These are phyloP conservation scores for Hydrozoanthus tunicans DNA, from an alignment of 64 coral and sea anemone genomes.

Conservation along the genomic window DNA sequence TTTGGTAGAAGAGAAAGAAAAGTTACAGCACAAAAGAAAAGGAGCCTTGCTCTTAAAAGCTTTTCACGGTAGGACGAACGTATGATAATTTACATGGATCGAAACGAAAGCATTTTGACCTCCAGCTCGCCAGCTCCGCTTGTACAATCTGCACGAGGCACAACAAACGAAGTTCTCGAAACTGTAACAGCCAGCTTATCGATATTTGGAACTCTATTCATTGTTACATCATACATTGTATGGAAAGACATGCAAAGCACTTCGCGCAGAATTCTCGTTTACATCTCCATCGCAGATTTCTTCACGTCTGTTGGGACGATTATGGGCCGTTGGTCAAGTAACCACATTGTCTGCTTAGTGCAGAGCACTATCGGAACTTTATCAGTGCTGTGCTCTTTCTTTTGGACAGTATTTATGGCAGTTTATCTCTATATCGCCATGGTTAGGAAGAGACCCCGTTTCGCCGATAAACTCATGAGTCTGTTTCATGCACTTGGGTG, in stretches of 20 bases:
- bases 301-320: conserved; percentile 67
- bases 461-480: conserved; percentile 70
- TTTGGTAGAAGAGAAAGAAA: no score
- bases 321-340: background rate
- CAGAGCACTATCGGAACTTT: conserved; percentile 88
- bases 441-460: conserved; percentile 39
- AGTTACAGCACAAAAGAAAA: background rate
- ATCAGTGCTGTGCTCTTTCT: conserved; percentile 86
- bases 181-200: conserved; percentile 69
- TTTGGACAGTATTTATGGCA: conserved; percentile 91
- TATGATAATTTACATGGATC: background rate
- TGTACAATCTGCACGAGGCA: background rate
- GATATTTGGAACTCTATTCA: conserved; percentile 67
- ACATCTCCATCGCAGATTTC: conserved; percentile 91
- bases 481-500: conserved; percentile 76
- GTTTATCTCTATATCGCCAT: conserved; percentile 69
- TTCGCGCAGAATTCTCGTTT: conserved; percentile 75
- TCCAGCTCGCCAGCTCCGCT: background rate
- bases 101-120: background rate
- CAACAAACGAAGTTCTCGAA: conserved; percentile 24
- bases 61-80: background rate
- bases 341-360: conserved; percentile 28
- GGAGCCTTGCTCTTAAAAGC: background rate
- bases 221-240: conserved; percentile 76
- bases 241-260: conserved; percentile 84